phyloP scores from a whole-genome alignment of 2,797 vertebrate genomes.

The Setipinna tenuifilis region DNA sequence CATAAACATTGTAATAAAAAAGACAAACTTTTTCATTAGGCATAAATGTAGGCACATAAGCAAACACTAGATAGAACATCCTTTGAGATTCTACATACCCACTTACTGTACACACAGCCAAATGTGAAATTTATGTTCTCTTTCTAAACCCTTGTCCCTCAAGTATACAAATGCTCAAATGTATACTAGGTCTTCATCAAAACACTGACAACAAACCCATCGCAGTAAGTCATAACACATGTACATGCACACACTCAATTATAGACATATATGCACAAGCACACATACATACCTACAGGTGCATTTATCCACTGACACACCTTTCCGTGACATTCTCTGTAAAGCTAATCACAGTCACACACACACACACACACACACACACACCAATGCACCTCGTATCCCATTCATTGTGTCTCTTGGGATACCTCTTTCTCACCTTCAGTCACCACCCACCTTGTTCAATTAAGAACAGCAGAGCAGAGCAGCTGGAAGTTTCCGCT shows the following conservation, averaged over 20 bases:
- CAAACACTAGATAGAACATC: not conserved
- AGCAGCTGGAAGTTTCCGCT: not conserved
- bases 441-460: slow-evolving; percentile 17
- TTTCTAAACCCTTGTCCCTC: too few species aligned
- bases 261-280: not conserved
- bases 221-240: not conserved
- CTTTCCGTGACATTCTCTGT: not conserved
- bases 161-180: too few species aligned
- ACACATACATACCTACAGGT: not conserved
- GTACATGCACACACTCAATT: not conserved
- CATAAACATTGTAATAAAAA: too few species aligned
- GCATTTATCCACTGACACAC: not conserved
- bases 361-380: not conserved
- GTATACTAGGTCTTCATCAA: too few species aligned
- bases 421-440: slow-evolving; percentile 16
- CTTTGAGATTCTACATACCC: too few species aligned
- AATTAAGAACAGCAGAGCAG: slow-evolving; percentile 9
- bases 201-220: too few species aligned
- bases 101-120: too few species aligned
- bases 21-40: too few species aligned
- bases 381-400: not conserved
- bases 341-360: not conserved
- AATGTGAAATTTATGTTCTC: too few species aligned
- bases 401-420: not conserved
- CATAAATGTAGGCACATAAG: not conserved